Evolutionary conservation across 2,113 vertebrate species (phyloP), one percentile per base, ranked within the genome.

Genomic region (Trogon melanurus): DNA sequence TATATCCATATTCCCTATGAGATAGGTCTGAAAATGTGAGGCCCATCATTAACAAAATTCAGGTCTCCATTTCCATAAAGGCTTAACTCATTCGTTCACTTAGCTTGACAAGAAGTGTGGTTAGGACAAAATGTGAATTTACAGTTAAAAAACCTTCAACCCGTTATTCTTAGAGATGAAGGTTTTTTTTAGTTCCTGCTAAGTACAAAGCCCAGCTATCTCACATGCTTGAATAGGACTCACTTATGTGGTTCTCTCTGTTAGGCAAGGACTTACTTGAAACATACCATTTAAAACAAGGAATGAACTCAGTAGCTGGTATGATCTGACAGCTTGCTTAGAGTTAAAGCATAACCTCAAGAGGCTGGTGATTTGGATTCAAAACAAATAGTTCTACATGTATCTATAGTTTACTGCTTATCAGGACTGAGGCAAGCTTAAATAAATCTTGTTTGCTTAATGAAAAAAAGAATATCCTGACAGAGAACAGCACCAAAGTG

Each of bases 391-490:
- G 94, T 57, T 93, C 83, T 87, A 61, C 41, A 22, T 41, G n/a
- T 87, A 89, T 73, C 83, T 76, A 16, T 72, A 89, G 82, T 75
- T 94, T 96, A 83, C 74, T 79, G 60, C 72, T 76, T 82, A 88
- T 38, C 78, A 84, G 61, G 51, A 90, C 65, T 1, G 38, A 71
- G 62, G 73, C 58, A 81, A 95, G 57, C 74, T 72, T 71, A 56
- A 95, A 95, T 88, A 71, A 92, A 95, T 89, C 69, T n/a, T 38
- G 7, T 89, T 93, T 95, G 30, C 73, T 79, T 93, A 93, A 94
- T 91, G 67, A 93, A 93, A 96, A 97, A 97, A 94, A 79, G 78
- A 84, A 81, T 71, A 85, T 91, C 85, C 88, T 91, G 93, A 91
- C 91, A 32, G 65, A 20, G 73, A 95, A 91, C 48, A 95, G 93